phyloP scores from a whole-genome alignment of 2,888 invertebrate species.

The Eilema depressum region DNA sequence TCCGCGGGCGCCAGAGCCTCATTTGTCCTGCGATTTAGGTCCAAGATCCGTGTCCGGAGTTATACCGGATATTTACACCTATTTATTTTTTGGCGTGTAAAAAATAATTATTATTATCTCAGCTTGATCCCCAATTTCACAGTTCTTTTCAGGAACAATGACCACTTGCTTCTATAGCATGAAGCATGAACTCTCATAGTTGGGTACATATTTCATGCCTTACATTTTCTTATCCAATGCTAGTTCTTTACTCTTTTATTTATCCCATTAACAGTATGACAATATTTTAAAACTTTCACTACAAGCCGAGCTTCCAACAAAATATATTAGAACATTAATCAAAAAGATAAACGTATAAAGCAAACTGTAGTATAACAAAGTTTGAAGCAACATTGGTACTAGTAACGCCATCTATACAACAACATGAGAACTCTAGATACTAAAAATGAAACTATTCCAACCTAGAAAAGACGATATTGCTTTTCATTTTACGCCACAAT shows the following conservation, averaged over 20 bases:
- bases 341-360: not conserved
- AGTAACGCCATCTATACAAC: conserved; percentile 9
- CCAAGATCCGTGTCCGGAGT: no score
- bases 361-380: not conserved
- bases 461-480: no score
- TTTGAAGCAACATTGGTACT: not conserved
- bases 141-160: not conserved
- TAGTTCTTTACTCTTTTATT: not conserved
- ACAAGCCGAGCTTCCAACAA: not conserved
- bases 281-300: not conserved
- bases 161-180: not conserved
- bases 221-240: not conserved
- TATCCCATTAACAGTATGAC: not conserved
- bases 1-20: no score
- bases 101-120: no score
- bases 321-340: not conserved
- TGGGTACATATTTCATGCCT: not conserved
- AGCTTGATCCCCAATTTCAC: no score
- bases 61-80: no score
- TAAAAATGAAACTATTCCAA: not conserved
- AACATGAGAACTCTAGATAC: not conserved
- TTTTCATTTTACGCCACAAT: no score
- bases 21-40: no score
- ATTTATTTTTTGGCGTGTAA: no score
- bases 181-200: no score